Evolutionary conservation across 2,113 vertebrate genomes (phyloP).

Genomic region (Ibidorhyncha struthersii): DNA sequence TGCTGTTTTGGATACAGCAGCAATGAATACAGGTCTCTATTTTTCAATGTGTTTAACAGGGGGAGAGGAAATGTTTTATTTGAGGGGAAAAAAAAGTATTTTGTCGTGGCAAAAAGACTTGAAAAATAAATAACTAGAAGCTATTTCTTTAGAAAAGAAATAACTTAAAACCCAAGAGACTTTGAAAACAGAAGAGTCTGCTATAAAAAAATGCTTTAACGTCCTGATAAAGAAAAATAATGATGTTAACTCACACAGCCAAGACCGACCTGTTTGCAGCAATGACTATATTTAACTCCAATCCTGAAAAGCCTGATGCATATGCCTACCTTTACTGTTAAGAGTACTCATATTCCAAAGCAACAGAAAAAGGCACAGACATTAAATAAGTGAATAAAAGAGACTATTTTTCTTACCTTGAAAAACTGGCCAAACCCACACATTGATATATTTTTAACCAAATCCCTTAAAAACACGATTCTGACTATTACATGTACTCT

Average conservation of each 20-base stretch:
- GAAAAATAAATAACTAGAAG: neutral
- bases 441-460: neutral
- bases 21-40: neutral
- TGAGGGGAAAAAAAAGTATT: neutral
- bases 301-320: neutral
- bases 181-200: neutral
- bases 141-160: neutral
- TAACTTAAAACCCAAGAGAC: neutral
- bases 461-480: neutral
- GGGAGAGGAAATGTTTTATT: neutral
- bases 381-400: neutral
- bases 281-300: neutral
- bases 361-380: neutral
- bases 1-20: neutral
- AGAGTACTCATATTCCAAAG: neutral
- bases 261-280: neutral
- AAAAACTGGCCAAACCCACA: neutral
- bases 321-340: neutral
- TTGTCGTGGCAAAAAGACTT: neutral
- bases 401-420: neutral
- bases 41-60: neutral
- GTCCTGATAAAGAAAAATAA: neutral
- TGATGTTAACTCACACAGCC: fast-evolving
- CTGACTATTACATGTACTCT: neutral
- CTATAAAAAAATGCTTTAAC: neutral